Evolutionary conservation across 2,888 invertebrate species (phyloP), one percentile per base, ranked within the genome.

Genomic region (Podabrus alpinus): DNA sequence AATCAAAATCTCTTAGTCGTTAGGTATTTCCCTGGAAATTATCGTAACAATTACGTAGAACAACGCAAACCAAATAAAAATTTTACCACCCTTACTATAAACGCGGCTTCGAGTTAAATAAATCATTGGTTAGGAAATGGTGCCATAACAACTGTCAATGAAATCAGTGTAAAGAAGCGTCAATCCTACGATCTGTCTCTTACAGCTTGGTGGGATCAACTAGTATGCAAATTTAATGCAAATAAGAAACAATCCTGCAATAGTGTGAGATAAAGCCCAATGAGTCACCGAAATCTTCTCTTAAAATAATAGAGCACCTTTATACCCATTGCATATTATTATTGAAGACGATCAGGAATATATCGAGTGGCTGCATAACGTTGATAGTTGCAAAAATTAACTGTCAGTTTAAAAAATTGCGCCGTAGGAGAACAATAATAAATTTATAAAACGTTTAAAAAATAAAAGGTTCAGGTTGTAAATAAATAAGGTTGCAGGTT

Each of bases 221-320:
- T 74, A 74, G 72, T 76, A 79, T 79, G 79, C 79, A 79, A 79
- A 79, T 79, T 17, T 66, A 73, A 79, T 79, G 79, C 77, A 79
- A 79, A 79, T 79, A 66, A 68, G 24, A 62, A 59, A 69, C 71
- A 73, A 71, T 73, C 71, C 73, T 73, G 71, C 69, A 73, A 62
- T 72, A 67, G 77, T 72, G 73, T 72, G 77, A 21, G 76, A 72
- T 77, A 78, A 78, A 77, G 78, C 79, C 73, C 73, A 78, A 75
- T 80, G 80, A 80, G 75, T 80, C 80, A 80, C 75, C 76, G 71
- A 21, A 66, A 78, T 80, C 79, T 77, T 75, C 69, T 75, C 70
- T 71, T 70, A 21, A 64, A 64, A 64, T 21, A 64, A 79, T 79
- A 77, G 69, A 78, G 73, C 72, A 73, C 77, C 79, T 77, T 74